Conservation (phyloP, 2,888 invertebrate species). For the Drosophila sordidula region DNA sequence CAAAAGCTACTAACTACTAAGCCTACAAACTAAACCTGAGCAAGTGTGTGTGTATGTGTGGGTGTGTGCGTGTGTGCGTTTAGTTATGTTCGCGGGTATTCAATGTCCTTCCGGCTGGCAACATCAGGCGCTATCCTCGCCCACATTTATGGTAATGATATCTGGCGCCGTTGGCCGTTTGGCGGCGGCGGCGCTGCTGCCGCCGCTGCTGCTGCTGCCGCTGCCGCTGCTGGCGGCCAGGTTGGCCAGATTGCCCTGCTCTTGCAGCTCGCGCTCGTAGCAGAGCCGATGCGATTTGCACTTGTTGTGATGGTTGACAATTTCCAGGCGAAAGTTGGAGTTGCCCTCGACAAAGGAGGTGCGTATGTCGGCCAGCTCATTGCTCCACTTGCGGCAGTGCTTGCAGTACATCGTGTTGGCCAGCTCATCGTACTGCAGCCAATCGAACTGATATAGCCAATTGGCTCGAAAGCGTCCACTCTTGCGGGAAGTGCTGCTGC, state of each 20-base stretch:
- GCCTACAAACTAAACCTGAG: conserved; percentile 71
- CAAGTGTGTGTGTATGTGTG: conserved; percentile 43
- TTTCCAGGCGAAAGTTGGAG: conserved; percentile 91
- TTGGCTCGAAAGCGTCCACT: conserved; percentile 89
- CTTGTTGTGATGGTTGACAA: conserved; percentile 92
- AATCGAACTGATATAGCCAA: conserved; percentile 90
- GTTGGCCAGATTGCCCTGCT: conserved; percentile 57
- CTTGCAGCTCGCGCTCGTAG: conserved; percentile 85
- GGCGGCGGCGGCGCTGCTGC: conserved; percentile 10
- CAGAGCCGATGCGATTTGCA: conserved; percentile 91
- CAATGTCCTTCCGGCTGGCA: conserved; percentile 7
- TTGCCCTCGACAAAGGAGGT: conserved; percentile 93
- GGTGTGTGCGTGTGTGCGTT: conserved; percentile 24
- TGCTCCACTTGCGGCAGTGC: conserved; percentile 91
- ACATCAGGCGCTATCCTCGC: conserved; percentile 70
- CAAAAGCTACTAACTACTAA: conserved; percentile 49
- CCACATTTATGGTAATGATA: conserved; percentile 82
- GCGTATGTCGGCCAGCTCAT: conserved; percentile 89
- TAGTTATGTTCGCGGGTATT: conserved; percentile 17
- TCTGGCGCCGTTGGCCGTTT: conserved; percentile 61
- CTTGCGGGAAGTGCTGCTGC: conserved; percentile 84
- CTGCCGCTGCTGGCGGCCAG: conserved; percentile 14
- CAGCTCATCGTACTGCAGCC: conserved; percentile 89
- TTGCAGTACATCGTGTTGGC: conserved; percentile 91
- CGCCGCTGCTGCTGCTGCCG: conserved; percentile 5